Evolutionary conservation across 2,113 vertebrate species (phyloP).

Genomic region (Zingel zingel): DNA sequence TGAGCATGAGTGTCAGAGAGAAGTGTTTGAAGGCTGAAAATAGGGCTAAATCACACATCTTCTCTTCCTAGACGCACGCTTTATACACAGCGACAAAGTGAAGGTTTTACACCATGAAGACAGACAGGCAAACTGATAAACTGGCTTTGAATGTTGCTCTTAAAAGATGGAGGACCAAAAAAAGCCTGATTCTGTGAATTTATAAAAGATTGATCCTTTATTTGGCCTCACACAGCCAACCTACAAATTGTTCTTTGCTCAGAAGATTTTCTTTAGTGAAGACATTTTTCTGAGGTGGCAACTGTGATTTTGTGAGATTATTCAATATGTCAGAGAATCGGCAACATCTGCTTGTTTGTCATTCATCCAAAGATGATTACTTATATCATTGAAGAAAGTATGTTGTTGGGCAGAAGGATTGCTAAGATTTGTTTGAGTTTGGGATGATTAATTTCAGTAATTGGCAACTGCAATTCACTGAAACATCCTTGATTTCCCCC

Average conservation of each 20-base stretch:
- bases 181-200: not conserved
- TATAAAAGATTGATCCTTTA: not conserved
- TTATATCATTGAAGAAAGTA: not conserved
- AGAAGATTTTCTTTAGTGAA: not conserved
- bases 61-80: constrained; percentile 16
- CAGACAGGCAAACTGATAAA: constrained; percentile 30
- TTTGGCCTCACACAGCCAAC: not conserved
- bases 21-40: constrained; percentile 71
- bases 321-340: not conserved
- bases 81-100: constrained; percentile 4
- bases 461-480: not conserved
- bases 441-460: not conserved
- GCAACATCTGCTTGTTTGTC: not conserved
- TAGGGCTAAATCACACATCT: constrained; percentile 55
- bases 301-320: not conserved
- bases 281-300: not conserved
- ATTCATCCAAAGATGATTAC: not conserved
- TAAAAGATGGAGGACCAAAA: constrained; percentile 8
- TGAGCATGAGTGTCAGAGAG: constrained; percentile 61
- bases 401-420: not conserved
- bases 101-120: constrained; percentile 29
- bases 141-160: constrained; percentile 15
- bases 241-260: not conserved
- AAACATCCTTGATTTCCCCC: not conserved
- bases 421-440: not conserved